Evolutionary conservation across 2,797 vertebrate species (phyloP).

Genomic region (Propithecus perrieri): DNA sequence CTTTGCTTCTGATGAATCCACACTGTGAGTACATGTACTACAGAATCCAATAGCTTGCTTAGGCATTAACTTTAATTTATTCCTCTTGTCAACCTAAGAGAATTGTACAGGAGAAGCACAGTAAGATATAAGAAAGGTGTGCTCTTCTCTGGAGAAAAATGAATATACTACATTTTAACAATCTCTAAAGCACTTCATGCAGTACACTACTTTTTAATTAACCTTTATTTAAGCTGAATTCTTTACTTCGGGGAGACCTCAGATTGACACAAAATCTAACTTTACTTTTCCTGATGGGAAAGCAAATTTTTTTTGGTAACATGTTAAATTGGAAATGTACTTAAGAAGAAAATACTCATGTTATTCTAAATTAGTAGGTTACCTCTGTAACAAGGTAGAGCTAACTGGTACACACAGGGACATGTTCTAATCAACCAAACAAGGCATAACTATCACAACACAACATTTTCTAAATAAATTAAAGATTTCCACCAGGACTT

Average conservation of each 20-base stretch:
- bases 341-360: not conserved
- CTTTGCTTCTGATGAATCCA: not conserved
- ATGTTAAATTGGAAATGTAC: not conserved
- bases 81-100: not conserved
- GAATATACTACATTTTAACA: not conserved
- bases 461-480: conserved; percentile 15
- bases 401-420: not conserved
- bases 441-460: not conserved
- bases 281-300: conserved; percentile 6
- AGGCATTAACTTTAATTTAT: not conserved
- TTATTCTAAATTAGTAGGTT: conserved; percentile 13
- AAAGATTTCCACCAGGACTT: conserved; percentile 25
- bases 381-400: not conserved
- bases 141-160: not conserved
- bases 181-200: not conserved
- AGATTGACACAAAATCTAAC: conserved; percentile 25
- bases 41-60: not conserved
- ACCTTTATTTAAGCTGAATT: not conserved
- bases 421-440: not conserved
- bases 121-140: not conserved
- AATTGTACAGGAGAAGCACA: not conserved
- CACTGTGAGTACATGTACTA: not conserved
- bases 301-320: not conserved
- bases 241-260: not conserved
- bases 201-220: conserved; percentile 39